A percentile compares a stretch with the other conserved stretches of the same genome.
These are phyloP conservation scores for Heliconius hortense DNA, from an alignment of 2,888 invertebrate species.

Conservation along the genomic window DNA sequence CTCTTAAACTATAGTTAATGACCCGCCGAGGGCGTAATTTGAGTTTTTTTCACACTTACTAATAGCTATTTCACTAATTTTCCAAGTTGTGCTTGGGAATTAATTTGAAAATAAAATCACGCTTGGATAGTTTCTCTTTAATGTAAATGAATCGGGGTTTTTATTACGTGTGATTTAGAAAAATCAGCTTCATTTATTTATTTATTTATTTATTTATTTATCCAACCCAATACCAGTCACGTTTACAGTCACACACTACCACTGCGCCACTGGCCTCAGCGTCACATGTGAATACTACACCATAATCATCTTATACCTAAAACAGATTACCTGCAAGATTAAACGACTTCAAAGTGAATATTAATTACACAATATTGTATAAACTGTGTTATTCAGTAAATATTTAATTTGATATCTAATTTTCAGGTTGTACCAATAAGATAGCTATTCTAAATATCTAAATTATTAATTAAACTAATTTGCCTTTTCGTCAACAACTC, in stretches of 20 bases:
- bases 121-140: conserved; percentile 35
- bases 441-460: conserved; percentile 14
- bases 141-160: neutral
- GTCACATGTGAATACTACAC: neutral
- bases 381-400: conserved; percentile 6
- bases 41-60: conserved; percentile 68
- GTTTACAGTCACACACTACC: no score
- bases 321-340: neutral
- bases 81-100: conserved; percentile 56
- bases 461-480: conserved; percentile 29
- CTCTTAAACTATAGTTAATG: conserved; percentile 76
- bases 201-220: no score
- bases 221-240: no score
- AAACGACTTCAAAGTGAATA: neutral
- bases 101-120: conserved; percentile 43
- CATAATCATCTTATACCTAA: neutral
- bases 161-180: neutral
- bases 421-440: conserved; percentile 14
- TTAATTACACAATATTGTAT: conserved; percentile 4
- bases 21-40: conserved; percentile 75
- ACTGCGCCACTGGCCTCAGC: no score
- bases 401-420: conserved; percentile 21
- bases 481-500: conserved; percentile 25
- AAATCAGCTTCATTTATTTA: no score
- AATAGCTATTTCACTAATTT: conserved; percentile 75